Conservation (phyloP, 2,113 vertebrate species). For the Campylomormyrus numenius region DNA sequence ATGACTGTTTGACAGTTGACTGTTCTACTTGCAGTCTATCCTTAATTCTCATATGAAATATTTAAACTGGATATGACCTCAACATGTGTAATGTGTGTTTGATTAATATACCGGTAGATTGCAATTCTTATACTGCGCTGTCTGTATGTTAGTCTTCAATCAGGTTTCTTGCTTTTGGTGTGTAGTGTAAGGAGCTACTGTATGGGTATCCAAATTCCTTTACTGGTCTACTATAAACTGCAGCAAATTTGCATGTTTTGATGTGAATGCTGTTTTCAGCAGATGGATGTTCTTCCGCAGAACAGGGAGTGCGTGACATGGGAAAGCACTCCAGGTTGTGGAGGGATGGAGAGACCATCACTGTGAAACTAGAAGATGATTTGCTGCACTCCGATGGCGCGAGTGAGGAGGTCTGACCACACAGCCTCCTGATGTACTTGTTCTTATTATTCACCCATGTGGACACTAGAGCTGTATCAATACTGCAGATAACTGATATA, state of each 20-base stretch:
- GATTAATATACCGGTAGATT: background rate
- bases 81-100: background rate
- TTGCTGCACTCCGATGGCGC: background rate
- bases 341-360: slow-evolving; percentile 45
- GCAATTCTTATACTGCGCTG: background rate
- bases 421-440: too few relatives aligned
- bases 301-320: background rate
- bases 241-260: background rate
- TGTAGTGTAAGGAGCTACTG: background rate
- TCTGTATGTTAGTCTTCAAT: background rate
- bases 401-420: slow-evolving; percentile 5
- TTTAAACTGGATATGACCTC: background rate
- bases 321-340: slow-evolving; percentile 15
- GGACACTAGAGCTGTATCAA: background rate
- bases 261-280: background rate
- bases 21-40: background rate
- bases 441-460: background rate
- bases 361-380: slow-evolving; percentile 10
- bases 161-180: background rate
- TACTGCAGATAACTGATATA: background rate
- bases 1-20: background rate
- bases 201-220: background rate
- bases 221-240: background rate
- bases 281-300: background rate
- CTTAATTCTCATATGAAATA: background rate